These are phyloP conservation scores for Lepidothrix coronata DNA, from an alignment of 2,113 vertebrate genomes.

Conservation along the genomic window DNA sequence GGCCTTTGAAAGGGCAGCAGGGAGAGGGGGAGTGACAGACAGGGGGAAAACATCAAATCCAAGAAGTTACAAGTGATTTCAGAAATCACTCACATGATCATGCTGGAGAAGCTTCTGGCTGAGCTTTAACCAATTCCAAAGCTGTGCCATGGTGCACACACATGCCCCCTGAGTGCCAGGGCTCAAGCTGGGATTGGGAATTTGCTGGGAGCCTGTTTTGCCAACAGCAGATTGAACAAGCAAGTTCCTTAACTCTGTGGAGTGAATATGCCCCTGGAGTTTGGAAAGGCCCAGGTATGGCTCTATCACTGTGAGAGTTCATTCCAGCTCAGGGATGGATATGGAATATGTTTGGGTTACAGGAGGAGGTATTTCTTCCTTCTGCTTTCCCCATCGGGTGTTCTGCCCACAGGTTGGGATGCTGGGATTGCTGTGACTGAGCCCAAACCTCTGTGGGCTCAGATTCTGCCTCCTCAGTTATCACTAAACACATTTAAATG, in stretches of 20 bases:
- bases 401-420: not conserved
- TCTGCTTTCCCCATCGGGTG: not conserved
- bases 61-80: slow-evolving; percentile 15
- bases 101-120: not conserved
- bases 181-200: not conserved
- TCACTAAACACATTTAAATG: not conserved
- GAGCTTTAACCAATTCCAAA: not conserved
- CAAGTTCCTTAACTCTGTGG: not conserved
- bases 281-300: not conserved
- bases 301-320: not conserved
- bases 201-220: not conserved
- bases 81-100: not conserved
- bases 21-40: not conserved
- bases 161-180: not conserved
- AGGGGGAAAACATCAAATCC: not conserved
- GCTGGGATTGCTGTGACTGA: not conserved
- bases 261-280: not conserved
- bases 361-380: not conserved
- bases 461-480: not conserved
- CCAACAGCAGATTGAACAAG: not conserved
- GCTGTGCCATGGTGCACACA: not conserved
- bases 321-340: not conserved
- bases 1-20: not conserved
- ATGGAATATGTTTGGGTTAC: not conserved
- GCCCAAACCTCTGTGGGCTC: not conserved